These are phyloP conservation scores for Idaea dimidiata DNA, from an alignment of 2,888 invertebrate species.

Conservation along the genomic window DNA sequence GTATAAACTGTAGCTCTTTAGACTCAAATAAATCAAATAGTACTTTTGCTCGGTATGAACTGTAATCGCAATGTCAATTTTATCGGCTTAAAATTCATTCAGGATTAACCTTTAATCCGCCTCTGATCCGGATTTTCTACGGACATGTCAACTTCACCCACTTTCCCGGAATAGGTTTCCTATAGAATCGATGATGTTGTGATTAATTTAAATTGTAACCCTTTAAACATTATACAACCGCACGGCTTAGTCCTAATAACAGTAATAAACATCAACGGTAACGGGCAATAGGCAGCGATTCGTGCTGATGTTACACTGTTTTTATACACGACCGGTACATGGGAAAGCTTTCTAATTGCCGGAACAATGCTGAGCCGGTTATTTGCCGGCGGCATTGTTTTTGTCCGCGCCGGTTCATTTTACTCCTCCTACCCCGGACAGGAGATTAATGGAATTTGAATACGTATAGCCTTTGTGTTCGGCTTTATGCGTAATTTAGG, in stretches of 20 bases:
- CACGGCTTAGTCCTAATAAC: slow-evolving; percentile 77
- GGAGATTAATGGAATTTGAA: slow-evolving; percentile 81
- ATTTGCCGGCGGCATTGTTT: slow-evolving; percentile 81
- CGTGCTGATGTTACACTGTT: slow-evolving; percentile 80
- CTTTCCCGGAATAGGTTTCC: neutral
- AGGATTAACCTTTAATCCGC: slow-evolving; percentile 56
- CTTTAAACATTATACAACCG: slow-evolving; percentile 68
- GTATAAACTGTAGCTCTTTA: neutral
- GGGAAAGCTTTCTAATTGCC: slow-evolving; percentile 82
- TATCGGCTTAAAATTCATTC: slow-evolving; percentile 52
- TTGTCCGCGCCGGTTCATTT: slow-evolving; percentile 80
- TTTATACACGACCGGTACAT: slow-evolving; percentile 80
- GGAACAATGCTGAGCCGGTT: slow-evolving; percentile 81
- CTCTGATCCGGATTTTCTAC: slow-evolving; percentile 53
- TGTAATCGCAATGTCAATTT: slow-evolving; percentile 53
- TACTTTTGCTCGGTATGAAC: slow-evolving; percentile 45
- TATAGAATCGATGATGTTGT: slow-evolving; percentile 22
- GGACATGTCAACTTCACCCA: slow-evolving; percentile 25
- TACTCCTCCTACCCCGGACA: slow-evolving; percentile 72
- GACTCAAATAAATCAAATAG: neutral
- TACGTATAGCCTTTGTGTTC: slow-evolving; percentile 80
- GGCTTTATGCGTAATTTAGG: slow-evolving; percentile 78
- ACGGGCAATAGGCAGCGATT: slow-evolving; percentile 80
- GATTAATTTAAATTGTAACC: slow-evolving; percentile 63
- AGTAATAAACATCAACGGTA: slow-evolving; percentile 79